A percentile compares a stretch with the other conserved stretches of the same genome.
phyloP scores from a whole-genome alignment of 2,888 invertebrate genomes.

The Euzophera pinguis region DNA sequence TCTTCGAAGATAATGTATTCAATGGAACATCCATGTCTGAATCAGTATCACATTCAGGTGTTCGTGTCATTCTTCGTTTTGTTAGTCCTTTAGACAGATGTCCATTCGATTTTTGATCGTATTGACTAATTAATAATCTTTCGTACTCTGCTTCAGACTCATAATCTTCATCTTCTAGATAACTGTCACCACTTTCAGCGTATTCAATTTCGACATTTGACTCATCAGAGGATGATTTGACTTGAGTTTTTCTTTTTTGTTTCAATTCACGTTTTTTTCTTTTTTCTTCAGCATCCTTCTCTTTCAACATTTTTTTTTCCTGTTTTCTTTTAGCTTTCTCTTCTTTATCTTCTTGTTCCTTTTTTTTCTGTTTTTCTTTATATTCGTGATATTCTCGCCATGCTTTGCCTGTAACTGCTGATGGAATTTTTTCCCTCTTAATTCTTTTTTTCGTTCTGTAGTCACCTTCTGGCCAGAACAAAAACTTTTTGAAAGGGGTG shows the following conservation, averaged over 20 bases:
- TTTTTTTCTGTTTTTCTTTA: background rate
- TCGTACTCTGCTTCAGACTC: background rate
- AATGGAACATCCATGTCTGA: background rate
- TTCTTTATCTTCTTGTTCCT: background rate
- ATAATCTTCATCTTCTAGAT: background rate
- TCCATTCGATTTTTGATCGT: background rate
- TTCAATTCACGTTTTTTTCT: background rate
- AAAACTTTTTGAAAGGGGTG: background rate
- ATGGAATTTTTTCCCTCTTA: background rate
- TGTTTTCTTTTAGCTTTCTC: slow-evolving; percentile 1
- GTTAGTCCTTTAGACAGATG: slow-evolving; percentile 1
- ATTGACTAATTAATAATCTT: background rate
- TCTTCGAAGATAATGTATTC: background rate
- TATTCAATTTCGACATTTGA: slow-evolving; percentile 10
- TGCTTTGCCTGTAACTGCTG: background rate
- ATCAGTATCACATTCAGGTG: background rate
- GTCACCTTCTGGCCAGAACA: background rate
- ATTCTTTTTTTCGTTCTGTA: background rate
- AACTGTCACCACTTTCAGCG: background rate
- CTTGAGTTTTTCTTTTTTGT: background rate
- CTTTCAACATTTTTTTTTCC: background rate
- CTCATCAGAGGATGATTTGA: slow-evolving; percentile 15
- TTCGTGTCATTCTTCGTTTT: background rate
- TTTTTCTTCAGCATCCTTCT: background rate
- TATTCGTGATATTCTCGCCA: background rate